Conservation (phyloP, 2,888 invertebrate species). For the Gordius sp. region DNA sequence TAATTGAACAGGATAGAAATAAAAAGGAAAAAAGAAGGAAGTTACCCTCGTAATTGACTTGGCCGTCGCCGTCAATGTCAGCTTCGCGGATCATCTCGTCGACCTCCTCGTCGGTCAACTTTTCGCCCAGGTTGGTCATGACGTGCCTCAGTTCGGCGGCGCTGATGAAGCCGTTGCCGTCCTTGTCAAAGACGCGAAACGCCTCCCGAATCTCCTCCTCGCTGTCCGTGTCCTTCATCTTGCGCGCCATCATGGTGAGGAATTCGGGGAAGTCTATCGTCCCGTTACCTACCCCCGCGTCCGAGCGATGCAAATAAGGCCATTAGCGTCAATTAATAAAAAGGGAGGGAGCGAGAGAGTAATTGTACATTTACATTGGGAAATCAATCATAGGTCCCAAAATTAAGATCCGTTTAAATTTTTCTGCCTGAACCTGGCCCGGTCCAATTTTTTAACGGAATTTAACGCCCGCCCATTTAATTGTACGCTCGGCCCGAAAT, state of each 20-base stretch:
- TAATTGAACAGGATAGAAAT: too few species aligned
- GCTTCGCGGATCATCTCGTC: slow-evolving; percentile 98
- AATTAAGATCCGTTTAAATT: too few species aligned
- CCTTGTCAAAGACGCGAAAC: slow-evolving; percentile 54
- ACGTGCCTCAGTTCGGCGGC: slow-evolving; percentile 93
- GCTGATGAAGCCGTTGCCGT: slow-evolving; percentile 94
- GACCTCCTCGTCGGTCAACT: slow-evolving; percentile 92
- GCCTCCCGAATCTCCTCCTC: slow-evolving; percentile 87
- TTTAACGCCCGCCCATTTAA: too few species aligned
- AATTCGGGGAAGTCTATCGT: slow-evolving; percentile 99
- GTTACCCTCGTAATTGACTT: slow-evolving; percentile 55
- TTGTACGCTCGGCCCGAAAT: too few species aligned
- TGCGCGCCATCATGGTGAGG: slow-evolving; percentile 99
- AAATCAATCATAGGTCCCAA: too few species aligned
- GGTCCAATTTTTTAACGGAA: too few species aligned
- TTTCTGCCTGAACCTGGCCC: too few species aligned
- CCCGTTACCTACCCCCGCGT: slow-evolving; percentile 84
- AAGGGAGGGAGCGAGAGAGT: too few species aligned
- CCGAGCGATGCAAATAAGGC: too few species aligned
- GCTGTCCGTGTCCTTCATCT: slow-evolving; percentile 97
- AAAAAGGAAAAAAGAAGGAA: neutral
- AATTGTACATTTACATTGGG: too few species aligned
- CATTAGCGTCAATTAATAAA: too few species aligned
- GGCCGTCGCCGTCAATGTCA: slow-evolving; percentile 93
- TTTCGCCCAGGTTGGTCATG: slow-evolving; percentile 97